Evolutionary conservation across 2,113 vertebrate species (phyloP), one percentile per base, ranked within the genome.

Genomic region (Stigmatopora nigra): DNA sequence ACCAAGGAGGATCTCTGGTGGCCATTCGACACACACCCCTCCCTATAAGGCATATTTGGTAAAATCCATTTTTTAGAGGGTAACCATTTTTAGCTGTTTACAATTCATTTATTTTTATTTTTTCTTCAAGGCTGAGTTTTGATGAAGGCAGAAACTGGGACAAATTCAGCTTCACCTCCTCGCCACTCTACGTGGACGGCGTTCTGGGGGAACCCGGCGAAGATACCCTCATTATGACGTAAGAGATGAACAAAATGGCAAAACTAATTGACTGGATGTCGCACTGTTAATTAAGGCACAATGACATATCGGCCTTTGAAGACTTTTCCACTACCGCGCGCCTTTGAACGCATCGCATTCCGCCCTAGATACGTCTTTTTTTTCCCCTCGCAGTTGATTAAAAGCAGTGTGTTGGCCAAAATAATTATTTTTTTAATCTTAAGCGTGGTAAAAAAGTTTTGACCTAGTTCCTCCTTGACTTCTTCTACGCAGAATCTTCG

Each of bases 221-320:
- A 74, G 95, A 95, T 87, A 95, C 93, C 46, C 91, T 96, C 16
- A 94, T 97, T 70, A 96, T 97, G 94, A 97, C 95, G 95, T 97
- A 89, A 94, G 94, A 78, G 55, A 48, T 62, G 48, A 65, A 69
- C 56, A 38, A 68, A 65, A n/a, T n/a, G n/a, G n/a, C 58, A 48
- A 48, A 52, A 68, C 65, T n/a, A 59, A 31, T 25, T 63, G 9
- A 52, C 41, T 14, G 63, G 66, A 47, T 57, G 53, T 13, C 53
- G 53, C 53, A 3, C 22, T 31, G 57, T 72, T 69, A 74, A 77
- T 80, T 65, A 67, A 25, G n/a, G 8, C 56, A 25, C 51, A 67
- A 79, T 78, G 74, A 65, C 41, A 61, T 41, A 51, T 68, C 57
- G 47, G 13, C 0, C 64, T 11, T 77, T 65, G 46, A 64, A 67